Evolutionary conservation across 2,797 vertebrate genomes (phyloP), one percentile per base, ranked within the genome.

Genomic region (Mormyrus proboscirostris): DNA sequence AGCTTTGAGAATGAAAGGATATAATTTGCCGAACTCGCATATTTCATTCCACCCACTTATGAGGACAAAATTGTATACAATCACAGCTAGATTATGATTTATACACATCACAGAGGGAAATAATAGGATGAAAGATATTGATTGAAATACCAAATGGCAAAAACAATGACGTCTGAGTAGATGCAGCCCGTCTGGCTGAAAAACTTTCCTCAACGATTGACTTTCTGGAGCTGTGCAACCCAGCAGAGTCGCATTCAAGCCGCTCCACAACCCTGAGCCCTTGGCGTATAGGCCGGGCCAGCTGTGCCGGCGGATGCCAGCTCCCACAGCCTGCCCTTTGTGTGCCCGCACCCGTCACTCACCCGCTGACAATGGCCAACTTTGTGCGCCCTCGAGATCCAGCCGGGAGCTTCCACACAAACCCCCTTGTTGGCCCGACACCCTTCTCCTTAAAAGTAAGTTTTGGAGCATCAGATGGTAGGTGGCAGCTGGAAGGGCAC

Each of bases 311-410:
- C 89, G 91, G 89, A 94, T 91, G 91, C 94, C 95, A 94, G 93
- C 91, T 94, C 91, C 94, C 89, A 44, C 90, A 90, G 93, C 92
- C 92, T 92, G 93, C 93, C 93, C 94, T 94, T 95, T 95, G 95
- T 95, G 89, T 91, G 93, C 91, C 90, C 92, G 89, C 91, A 55
- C 92, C 94, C 91, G 94, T 93, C 94, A 73, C 90, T 95, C 94
- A 92, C 90, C 92, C 90, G 69, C 90, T 92, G 94, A 96, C 96
- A 96, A 95, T 95, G 93, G 94, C 91, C 89, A 91, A 94, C 94
- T 96, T 93, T 96, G 93, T 94, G 93, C 92, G 93, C 25, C 44
- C 16, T 29, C 4, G 59, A 10, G 44, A 73, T 49, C 44, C 62
- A 16, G 83, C 44, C 25, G 2, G 83, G 47, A 22, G 19, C 4